Base-by-base conservation (phyloP, 2,888 invertebrate species). In the Fragum fragum region DNA sequence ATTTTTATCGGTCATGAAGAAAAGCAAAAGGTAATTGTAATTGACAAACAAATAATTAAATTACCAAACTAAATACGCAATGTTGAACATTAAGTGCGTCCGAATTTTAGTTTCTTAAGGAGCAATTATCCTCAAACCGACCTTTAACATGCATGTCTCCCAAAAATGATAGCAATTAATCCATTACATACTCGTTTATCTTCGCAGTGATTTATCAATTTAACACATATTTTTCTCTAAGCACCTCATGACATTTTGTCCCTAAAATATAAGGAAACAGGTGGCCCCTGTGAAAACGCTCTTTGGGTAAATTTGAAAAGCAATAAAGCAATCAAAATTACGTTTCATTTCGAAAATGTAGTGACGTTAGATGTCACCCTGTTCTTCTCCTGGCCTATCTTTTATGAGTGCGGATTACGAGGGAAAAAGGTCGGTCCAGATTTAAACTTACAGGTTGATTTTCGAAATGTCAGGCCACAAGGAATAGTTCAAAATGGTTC, bases 311-410 rank as follows among this genome's bases (percentile, higher is more conserved):
- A 66, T 66, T 66, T 66, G 66, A 42, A 66, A 66, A 36, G 66
- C 23, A 66, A 66, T 66, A 66, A 66, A 66, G 29, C 61, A 21
- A 61, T 61, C 61, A 61, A 61, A 61, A 61, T 61, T 61, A 23
- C 61, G 61, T 61, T 26, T 61, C 61, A n/a, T 61, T 61, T 21
- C 29, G 32, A 61, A 61, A 32, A 61, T 32, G 29, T 5, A 61
- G 61, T 11, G n/a, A 61, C 61, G 61, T 29, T 26, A 29, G 32
- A 21, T 32, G 61, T 61, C 61, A 3, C 32, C 61, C 3, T 6
- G 29, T 32, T n/a, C 61, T 6, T 11, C 28, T 32, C 32, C 18
- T 61, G 28, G 5, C 57, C 57, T 36, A 36, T 9, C 9, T 36
- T 36, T 36, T 36, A 36, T 9, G 32, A 3, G 32, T 9, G 32